Evolutionary conservation across 2,797 vertebrate species (phyloP), one percentile per base, ranked within the genome.

Genomic region (Enteromius mattozi): DNA sequence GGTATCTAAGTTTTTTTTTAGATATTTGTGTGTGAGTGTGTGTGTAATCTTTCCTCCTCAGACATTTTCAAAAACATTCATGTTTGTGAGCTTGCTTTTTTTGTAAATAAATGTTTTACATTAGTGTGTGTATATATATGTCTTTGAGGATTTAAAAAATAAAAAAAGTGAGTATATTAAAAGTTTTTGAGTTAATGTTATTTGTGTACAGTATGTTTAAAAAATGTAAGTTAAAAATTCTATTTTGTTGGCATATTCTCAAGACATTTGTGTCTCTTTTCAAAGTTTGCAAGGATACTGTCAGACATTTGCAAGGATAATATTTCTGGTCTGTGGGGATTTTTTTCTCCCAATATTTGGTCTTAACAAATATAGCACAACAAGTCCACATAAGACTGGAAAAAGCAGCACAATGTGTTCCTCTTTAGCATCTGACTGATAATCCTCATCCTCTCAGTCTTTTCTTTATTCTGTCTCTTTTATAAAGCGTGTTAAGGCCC

Each of bases 371-470:
- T 51, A 35, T 49, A 65, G 21, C 16, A 14, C 21, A n/a, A 47
- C 54, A 65, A 35, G 13, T 72, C 12, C 27, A 30, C n/a, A 13
- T 13, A 27, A n/a, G 2, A 65, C 8, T 49, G 56, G 40, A n/a
- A 33, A 49, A 61, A 49, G 14, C 42, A 37, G 21, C 27, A 75
- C 42, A 71, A 19, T 72, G 13, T 47, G 33, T 47, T 19, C 56
- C 24, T 78, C 56, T 65, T 30, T 10, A 45, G 37, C 16, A 63
- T 82, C 12, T 35, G 21, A 35, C 42, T 82, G 13, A 75, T 82
- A 82, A 75, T 82, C 81, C 71, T 75, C 72, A 45, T 37, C 47
- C 70, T 24, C 7, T 49, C 40, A 68, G 37, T 24, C 40, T 75
- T 24, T 68, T 68, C n/a, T 65, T 83, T 19, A 45, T 69, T 56